These are phyloP conservation scores for Grantiella picta DNA, from an alignment of 2,113 vertebrate genomes.

Conservation along the genomic window DNA sequence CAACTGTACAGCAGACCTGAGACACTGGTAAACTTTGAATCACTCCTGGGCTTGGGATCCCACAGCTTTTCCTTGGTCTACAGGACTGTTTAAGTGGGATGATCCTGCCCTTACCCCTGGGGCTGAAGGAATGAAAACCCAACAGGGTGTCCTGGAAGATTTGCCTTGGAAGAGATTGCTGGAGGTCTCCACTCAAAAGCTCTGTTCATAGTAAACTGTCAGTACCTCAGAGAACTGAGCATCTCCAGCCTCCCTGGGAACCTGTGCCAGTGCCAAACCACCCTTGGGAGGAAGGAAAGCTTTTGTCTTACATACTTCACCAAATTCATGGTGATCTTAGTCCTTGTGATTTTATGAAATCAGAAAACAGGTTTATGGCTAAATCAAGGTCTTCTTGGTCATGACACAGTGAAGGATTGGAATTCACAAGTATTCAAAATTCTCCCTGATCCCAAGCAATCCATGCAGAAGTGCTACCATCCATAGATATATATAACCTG, in stretches of 20 bases:
- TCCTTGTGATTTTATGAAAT: neutral
- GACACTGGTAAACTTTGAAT: neutral
- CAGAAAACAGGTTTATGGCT: neutral
- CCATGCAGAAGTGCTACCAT: neutral
- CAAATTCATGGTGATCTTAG: neutral
- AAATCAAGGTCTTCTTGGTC: neutral
- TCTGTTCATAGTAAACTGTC: neutral
- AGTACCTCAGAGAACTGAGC: neutral
- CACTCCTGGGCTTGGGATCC: neutral
- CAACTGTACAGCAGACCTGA: neutral
- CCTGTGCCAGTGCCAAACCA: neutral
- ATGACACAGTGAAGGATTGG: neutral
- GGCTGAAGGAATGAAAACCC: neutral
- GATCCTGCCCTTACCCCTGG: neutral
- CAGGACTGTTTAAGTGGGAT: neutral
- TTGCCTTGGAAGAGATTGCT: neutral
- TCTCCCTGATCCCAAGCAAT: neutral
- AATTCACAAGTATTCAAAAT: neutral
- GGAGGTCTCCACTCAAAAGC: neutral
- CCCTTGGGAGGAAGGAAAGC: neutral
- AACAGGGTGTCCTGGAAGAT: fast-evolving
- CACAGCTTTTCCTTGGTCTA: neutral
- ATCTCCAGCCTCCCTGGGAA: neutral
- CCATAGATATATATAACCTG: neutral
- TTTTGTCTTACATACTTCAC: neutral